A percentile compares a stretch with the other conserved stretches of the same genome.
Conservation (phyloP, 30 jellyfish, hydroid and myxozoan species). For the Aurelia sp. region DNA sequence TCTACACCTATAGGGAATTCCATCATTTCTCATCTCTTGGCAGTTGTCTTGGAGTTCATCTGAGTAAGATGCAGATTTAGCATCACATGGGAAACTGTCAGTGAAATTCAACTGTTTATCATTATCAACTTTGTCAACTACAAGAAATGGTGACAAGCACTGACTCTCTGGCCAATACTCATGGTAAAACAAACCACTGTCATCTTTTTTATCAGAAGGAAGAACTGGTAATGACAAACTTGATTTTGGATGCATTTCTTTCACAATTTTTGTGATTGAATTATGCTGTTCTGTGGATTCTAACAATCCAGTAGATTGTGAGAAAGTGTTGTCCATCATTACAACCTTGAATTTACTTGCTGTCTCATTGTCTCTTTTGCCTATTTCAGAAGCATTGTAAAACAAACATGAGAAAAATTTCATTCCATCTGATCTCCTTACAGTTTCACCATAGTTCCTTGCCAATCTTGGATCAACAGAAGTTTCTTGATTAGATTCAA, state of each 20-base stretch:
- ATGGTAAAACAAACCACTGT: not conserved
- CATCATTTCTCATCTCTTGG: too few relatives aligned
- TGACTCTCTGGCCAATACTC: slow-evolving; percentile 3
- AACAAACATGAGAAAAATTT: not conserved
- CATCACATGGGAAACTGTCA: too few relatives aligned
- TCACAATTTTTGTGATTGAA: not conserved
- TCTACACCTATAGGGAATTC: too few relatives aligned
- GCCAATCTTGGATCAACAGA: not conserved
- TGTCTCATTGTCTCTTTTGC: too few relatives aligned
- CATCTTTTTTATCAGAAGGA: not conserved
- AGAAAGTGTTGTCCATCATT: not conserved
- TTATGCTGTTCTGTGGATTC: not conserved
- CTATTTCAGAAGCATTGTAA: not conserved
- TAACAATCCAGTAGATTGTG: not conserved
- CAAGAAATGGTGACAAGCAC: slow-evolving; percentile 7
- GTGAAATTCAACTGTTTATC: too few relatives aligned
- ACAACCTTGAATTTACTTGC: too few relatives aligned
- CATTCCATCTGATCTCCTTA: not conserved
- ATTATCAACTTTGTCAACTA: not conserved
- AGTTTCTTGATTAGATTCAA: not conserved
- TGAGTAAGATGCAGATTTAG: too few relatives aligned
- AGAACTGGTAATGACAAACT: not conserved
- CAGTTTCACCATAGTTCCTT: not conserved
- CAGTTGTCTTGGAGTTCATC: too few relatives aligned
- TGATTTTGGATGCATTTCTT: not conserved